Evolutionary conservation across 2,888 invertebrate genomes (phyloP), one percentile per base, ranked within the genome.

Genomic region (Campaea margaritaria): DNA sequence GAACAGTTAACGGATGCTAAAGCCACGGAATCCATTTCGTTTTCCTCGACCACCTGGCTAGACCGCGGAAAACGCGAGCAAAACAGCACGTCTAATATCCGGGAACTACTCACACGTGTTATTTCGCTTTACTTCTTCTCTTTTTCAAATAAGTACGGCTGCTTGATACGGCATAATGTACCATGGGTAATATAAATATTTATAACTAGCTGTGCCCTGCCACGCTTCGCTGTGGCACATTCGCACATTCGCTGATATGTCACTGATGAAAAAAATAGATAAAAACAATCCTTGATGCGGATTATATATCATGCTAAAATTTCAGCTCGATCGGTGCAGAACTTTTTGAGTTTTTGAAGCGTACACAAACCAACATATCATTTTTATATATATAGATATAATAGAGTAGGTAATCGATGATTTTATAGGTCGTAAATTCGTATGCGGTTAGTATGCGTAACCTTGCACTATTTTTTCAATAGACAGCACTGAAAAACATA

Each of bases 11-110:
- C 59, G 72, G 69, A 38, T 28, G 46, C 15, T 70, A 70, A n/a
- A n/a, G 73, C 76, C 78, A 70, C 60, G 72, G 69, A 39, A n/a
- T 55, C 16, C 45, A 16, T 85, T 85, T 83, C 75, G 75, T 82
- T 84, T 82, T 81, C 81, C 64, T 61, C 69, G 58, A 61, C 68
- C 76, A 75, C 73, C 71, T 77, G 78, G 65, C 62, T 48, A 45
- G 61, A 67, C 62, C 67, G 68, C 60, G 53, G 61, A 73, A 75
- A 79, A 79, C 76, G 79, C 68, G 68, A 48, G 75, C 75, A 81
- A 85, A 83, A 84, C 61, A 53, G 47, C 61, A 65, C 53, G 54
- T 52, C 31, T 31, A 49, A 53, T 66, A 60, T 62, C 52, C 56
- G 54, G 62, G 62, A 51, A 60, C 48, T 53, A 13, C 41, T 59